phyloP scores from a whole-genome alignment of 2,888 invertebrate genomes.

The Drosophila setosimentum region DNA sequence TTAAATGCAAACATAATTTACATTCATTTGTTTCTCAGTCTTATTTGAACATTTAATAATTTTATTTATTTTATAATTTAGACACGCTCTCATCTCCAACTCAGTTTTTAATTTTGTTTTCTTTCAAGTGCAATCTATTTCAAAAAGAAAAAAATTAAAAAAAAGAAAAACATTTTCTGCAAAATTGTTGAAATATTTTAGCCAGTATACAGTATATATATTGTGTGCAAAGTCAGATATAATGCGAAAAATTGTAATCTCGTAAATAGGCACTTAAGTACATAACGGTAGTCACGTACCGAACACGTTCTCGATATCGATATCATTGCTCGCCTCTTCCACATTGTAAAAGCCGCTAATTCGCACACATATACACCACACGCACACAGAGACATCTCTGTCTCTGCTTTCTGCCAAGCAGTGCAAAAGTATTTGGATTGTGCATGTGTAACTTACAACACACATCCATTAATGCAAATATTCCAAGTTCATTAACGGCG shows the following conservation, averaged over 20 bases:
- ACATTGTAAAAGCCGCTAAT: constrained; percentile 41
- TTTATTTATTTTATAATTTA: constrained; percentile 1
- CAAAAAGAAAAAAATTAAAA: constrained; percentile 36
- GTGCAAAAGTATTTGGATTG: constrained; percentile 56
- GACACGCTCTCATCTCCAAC: constrained; percentile 30
- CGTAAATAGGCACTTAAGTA: constrained; percentile 75
- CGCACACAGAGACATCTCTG: constrained; percentile 22
- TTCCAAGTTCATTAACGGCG: constrained; percentile 52
- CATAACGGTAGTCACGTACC: constrained; percentile 74
- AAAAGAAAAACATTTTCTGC: constrained; percentile 40
- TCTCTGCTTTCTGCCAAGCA: constrained; percentile 49
- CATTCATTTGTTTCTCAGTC: background rate
- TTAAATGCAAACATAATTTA: background rate
- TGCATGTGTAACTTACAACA: constrained; percentile 30
- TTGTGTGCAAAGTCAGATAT: constrained; percentile 48
- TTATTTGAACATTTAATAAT: background rate
- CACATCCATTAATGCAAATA: constrained; percentile 50
- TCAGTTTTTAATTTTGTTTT: constrained; percentile 27
- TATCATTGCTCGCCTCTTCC: constrained; percentile 41
- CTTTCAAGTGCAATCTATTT: constrained; percentile 69
- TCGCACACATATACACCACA: constrained; percentile 28
- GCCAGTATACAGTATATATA: constrained; percentile 17
- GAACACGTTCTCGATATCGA: constrained; percentile 49
- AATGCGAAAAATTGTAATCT: constrained; percentile 63
- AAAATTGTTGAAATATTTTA: constrained; percentile 70